These are phyloP conservation scores for Beris chalybata DNA, from an alignment of 2,888 invertebrate species.

Conservation along the genomic window DNA sequence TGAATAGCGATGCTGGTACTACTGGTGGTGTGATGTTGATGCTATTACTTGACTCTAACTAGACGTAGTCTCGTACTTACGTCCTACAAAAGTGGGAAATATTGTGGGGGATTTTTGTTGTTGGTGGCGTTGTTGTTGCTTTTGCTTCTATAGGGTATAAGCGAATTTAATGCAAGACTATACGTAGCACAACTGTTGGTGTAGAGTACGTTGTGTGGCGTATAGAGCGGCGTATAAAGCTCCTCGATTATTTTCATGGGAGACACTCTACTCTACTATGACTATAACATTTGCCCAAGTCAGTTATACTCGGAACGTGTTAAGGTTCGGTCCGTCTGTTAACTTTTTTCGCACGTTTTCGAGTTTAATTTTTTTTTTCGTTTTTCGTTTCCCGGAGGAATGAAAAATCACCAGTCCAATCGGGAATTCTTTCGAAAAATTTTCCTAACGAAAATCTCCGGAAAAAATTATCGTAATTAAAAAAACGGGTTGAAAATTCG, in stretches of 20 bases:
- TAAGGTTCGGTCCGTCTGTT: slow-evolving; percentile 34
- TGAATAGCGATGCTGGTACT: too few relatives aligned
- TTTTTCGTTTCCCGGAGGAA: too few relatives aligned
- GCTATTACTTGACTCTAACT: too few relatives aligned
- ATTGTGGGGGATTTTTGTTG: slow-evolving; percentile 8
- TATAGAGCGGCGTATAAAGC: slow-evolving; percentile 15
- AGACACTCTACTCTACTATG: slow-evolving; percentile 1
- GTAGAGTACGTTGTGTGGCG: background rate
- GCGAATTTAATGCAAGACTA: background rate
- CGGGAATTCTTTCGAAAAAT: too few relatives aligned
- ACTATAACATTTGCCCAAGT: slow-evolving; percentile 22
- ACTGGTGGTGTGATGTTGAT: too few relatives aligned
- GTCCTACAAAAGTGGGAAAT: slow-evolving; percentile 3
- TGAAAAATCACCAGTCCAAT: too few relatives aligned
- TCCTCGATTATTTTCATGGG: slow-evolving; percentile 21
- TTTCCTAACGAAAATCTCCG: too few relatives aligned
- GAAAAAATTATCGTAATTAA: too few relatives aligned
- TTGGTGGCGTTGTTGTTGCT: background rate
- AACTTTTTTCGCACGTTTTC: slow-evolving; percentile 3
- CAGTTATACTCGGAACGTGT: slow-evolving; percentile 37
- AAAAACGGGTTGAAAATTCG: too few relatives aligned
- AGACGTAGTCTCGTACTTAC: too few relatives aligned
- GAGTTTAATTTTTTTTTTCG: background rate
- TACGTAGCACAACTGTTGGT: background rate
- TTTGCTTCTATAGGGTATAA: background rate